phyloP scores from a whole-genome alignment of 2,888 invertebrate species.

The Rotaria macrura region DNA sequence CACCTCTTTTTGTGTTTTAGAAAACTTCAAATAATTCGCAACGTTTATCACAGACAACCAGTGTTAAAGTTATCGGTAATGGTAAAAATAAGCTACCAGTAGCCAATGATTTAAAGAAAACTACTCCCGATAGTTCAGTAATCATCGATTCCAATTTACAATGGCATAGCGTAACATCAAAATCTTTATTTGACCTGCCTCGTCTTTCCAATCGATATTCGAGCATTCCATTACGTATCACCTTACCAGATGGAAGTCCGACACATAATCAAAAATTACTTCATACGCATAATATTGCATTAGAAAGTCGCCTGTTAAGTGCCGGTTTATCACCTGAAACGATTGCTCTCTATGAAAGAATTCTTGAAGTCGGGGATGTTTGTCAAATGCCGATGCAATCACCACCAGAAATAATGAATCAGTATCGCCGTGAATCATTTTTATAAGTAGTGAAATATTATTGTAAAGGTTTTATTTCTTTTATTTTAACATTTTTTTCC shows the following conservation, averaged over 20 bases:
- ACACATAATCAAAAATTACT: neutral
- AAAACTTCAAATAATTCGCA: neutral
- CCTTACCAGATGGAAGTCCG: neutral
- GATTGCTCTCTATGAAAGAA: neutral
- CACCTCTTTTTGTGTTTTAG: neutral
- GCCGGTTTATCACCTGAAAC: conserved; percentile 10
- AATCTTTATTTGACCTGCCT: neutral
- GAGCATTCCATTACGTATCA: neutral
- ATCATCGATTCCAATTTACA: neutral
- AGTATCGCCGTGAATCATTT: neutral
- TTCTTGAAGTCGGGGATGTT: neutral
- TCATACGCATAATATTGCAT: neutral
- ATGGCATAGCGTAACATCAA: neutral
- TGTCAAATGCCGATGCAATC: neutral
- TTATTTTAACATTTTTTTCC: neutral
- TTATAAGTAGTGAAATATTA: neutral
- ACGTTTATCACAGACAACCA: neutral
- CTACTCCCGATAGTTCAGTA: neutral
- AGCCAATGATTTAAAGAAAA: neutral
- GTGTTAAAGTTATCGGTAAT: neutral
- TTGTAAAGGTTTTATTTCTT: neutral
- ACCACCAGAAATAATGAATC: neutral
- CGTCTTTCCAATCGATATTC: neutral
- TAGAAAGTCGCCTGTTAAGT: neutral
- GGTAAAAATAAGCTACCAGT: too few relatives aligned